These are phyloP conservation scores for Suillia variegata DNA, from an alignment of 2,888 invertebrate species.

Conservation along the genomic window DNA sequence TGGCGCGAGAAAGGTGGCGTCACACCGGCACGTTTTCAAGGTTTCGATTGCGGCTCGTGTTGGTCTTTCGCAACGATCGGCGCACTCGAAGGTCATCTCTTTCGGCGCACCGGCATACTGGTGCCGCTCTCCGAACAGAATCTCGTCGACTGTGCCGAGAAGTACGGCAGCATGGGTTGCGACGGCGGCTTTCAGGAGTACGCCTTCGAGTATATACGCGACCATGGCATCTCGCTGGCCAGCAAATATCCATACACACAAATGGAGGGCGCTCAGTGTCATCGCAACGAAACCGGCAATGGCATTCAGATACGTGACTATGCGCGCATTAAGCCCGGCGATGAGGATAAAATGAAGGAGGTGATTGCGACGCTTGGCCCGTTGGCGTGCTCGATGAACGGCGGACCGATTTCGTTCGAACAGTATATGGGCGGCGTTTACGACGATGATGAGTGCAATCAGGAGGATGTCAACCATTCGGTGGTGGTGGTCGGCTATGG, in stretches of 20 bases:
- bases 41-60: conserved; percentile 52
- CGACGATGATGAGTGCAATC: conserved; percentile 53
- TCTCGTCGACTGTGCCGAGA: conserved; percentile 58
- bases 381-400: conserved; percentile 55
- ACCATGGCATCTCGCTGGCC: conserved; percentile 54
- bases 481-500: conserved; percentile 59
- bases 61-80: conserved; percentile 56
- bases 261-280: conserved; percentile 46
- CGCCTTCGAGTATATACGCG: conserved; percentile 57
- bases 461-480: conserved; percentile 55
- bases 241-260: conserved; percentile 56
- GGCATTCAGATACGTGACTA: conserved; percentile 51
- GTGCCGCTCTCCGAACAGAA: conserved; percentile 58
- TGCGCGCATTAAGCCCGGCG: conserved; percentile 53
- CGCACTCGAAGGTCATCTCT: conserved; percentile 55
- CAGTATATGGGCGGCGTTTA: conserved; percentile 56
- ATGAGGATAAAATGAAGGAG: conserved; percentile 57
- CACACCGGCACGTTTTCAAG: conserved; percentile 55
- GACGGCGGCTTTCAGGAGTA: conserved; percentile 58
- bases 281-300: conserved; percentile 47
- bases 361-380: conserved; percentile 57
- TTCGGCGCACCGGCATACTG: conserved; percentile 52
- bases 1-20: conserved; percentile 58
- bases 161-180: conserved; percentile 56
- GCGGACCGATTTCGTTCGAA: conserved; percentile 48